Percentiles rank a stretch among this genome's conserved stretches.
Evolutionary conservation across 2,113 vertebrate genomes (phyloP).

Genomic region (Hymenochirus boettgeri): DNA sequence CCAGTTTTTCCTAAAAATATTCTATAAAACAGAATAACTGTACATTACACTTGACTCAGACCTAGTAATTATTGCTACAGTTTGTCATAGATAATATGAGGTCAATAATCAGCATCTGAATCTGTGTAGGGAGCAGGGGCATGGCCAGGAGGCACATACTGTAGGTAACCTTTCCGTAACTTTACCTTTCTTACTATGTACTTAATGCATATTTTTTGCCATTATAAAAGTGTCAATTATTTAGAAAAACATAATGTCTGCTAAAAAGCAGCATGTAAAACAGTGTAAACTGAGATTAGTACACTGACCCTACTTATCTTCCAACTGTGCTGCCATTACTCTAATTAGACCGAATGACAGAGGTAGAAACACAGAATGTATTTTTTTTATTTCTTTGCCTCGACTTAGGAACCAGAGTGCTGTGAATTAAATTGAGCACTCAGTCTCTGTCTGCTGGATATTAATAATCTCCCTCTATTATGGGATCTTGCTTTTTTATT

Average conservation of each 20-base stretch:
- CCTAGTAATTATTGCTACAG: no score
- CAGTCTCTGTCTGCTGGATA: slow-evolving; percentile 45
- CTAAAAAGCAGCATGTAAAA: slow-evolving; percentile 47
- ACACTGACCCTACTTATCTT: slow-evolving; percentile 49
- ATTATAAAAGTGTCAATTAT: neutral
- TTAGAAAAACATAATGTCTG: slow-evolving; percentile 47
- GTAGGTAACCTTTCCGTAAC: no score
- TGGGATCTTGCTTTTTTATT: slow-evolving; percentile 44
- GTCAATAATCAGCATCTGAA: no score
- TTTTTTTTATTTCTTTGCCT: slow-evolving; percentile 46
- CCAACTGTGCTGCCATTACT: slow-evolving; percentile 44
- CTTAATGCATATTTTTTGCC: no score
- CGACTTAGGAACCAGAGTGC: slow-evolving; percentile 48
- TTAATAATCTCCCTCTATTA: slow-evolving; percentile 44
- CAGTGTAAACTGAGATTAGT: slow-evolving; percentile 46
- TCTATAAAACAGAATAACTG: no score
- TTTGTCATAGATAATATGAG: no score
- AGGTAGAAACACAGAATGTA: slow-evolving; percentile 47
- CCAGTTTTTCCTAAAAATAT: no score
- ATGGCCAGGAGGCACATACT: no score
- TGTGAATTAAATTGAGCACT: slow-evolving; percentile 35
- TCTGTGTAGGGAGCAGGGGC: no score
- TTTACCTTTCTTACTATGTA: no score
- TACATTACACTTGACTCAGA: no score
- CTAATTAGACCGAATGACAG: slow-evolving; percentile 49